A percentile compares a stretch with the other conserved stretches of the same genome.
These are phyloP conservation scores for Lasioglossum figueresi DNA, from an alignment of 2,888 invertebrate species.

Conservation along the genomic window DNA sequence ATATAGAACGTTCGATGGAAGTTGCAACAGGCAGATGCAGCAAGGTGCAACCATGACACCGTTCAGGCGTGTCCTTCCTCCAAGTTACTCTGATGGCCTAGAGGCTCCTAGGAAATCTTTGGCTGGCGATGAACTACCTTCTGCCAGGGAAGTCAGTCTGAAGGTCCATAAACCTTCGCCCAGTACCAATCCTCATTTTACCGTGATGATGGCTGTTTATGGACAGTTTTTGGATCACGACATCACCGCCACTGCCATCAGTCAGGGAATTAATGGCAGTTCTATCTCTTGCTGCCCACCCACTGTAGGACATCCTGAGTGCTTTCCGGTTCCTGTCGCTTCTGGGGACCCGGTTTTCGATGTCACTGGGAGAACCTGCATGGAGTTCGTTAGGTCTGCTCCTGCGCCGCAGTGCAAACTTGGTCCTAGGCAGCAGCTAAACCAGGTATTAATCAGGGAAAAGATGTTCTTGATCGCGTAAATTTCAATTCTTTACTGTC, in stretches of 20 bases:
- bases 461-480: not conserved
- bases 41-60: slow-evolving; percentile 91
- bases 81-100: slow-evolving; percentile 91
- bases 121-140: slow-evolving; percentile 87
- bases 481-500: not conserved
- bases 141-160: slow-evolving; percentile 90
- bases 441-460: slow-evolving; percentile 87
- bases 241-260: slow-evolving; percentile 92
- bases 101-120: slow-evolving; percentile 86
- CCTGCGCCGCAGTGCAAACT: slow-evolving; percentile 91
- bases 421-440: slow-evolving; percentile 93
- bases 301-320: slow-evolving; percentile 88
- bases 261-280: slow-evolving; percentile 89
- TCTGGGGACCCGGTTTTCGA: slow-evolving; percentile 89
- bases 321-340: slow-evolving; percentile 90
- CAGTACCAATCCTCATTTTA: slow-evolving; percentile 90
- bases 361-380: slow-evolving; percentile 89
- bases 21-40: slow-evolving; percentile 89
- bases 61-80: slow-evolving; percentile 89
- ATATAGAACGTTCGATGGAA: slow-evolving; percentile 90
- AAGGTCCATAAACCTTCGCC: slow-evolving; percentile 90
- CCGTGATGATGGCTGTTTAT: slow-evolving; percentile 94
- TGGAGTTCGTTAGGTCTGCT: slow-evolving; percentile 94
- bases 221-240: slow-evolving; percentile 96
- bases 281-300: slow-evolving; percentile 89